Evolutionary conservation across 2,113 vertebrate species (phyloP), one percentile per base, ranked within the genome.

Genomic region (Heteronetta atricapilla): DNA sequence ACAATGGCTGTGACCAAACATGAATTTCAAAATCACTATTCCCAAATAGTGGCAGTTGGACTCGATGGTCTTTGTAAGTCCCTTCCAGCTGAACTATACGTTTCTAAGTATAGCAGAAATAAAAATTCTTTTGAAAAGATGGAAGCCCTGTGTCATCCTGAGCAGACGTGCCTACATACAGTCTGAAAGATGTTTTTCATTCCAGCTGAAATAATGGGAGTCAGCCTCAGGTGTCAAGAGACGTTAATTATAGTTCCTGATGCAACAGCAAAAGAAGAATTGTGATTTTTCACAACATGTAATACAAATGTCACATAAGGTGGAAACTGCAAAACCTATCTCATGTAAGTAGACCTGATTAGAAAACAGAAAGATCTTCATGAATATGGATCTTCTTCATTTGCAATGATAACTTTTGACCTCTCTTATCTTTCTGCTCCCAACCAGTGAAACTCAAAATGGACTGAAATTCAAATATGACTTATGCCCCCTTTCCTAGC

Each of bases 161-260:
- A 88, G 28, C 0, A 0, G 36, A 62, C 20, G 34, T 12, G 26
- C 19, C 21, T 38, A 62, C 26, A 36, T 0, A 48, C 13, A 17
- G 20, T 38, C 46, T 78, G 19, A 92, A 89, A 33, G 22, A 44
- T 34, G 1, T 1, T 75, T 89, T 78, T 64, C 63, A 79, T 63
- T 90, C 33, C 46, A 75, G 11, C 11, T 92, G 44, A 90, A 44
- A 42, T 36, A 59, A 55, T 0, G 20, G 31, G 1, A 79, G 36
- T 31, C 12, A 23, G 77, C 36, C 7, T 46, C 13, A n/a, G 44
- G 17, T 59, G 36, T 55, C 40, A 64, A 70, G 88, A 78, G 56
- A 59, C n/a, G 55, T 7, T 19, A 7, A 48, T 16, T 78, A 53
- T 38, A 92, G 36, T 4, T 89, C 36, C 42, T 34, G 7, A 91